Evolutionary conservation across 2,113 vertebrate species (phyloP).

Genomic region (Pollachius pollachius): DNA sequence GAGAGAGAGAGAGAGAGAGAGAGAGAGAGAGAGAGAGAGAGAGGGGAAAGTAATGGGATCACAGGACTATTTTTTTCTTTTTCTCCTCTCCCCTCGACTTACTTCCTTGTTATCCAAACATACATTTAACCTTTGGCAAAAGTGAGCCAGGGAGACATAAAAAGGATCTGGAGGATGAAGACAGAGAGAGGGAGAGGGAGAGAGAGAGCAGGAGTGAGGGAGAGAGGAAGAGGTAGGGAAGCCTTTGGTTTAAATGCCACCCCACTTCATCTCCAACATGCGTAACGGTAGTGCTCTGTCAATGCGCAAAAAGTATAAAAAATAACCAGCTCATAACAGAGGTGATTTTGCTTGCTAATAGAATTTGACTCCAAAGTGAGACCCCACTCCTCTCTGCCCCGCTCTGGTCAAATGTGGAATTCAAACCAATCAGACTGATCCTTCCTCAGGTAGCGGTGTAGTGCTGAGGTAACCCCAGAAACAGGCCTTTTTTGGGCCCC

Average conservation of each 20-base stretch:
- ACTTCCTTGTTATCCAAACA: conserved; percentile 59
- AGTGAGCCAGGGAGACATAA: conserved; percentile 63
- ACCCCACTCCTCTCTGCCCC: conserved; percentile 65
- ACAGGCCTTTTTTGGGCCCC: conserved; percentile 76
- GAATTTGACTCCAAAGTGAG: conserved; percentile 76
- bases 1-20: no score
- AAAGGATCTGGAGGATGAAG: not conserved
- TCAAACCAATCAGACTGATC: conserved; percentile 88
- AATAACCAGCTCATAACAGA: conserved; percentile 64
- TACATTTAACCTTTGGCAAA: conserved; percentile 67
- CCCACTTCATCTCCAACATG: conserved; percentile 58
- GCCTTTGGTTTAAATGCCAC: conserved; percentile 59
- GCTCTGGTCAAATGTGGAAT: conserved; percentile 80
- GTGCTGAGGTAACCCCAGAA: conserved; percentile 81
- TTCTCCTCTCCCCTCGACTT: not conserved
- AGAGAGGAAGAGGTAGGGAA: no score
- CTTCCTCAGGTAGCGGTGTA: conserved; percentile 81
- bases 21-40: no score
- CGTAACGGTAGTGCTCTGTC: no score
- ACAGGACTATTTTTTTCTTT: no score
- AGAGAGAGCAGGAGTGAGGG: no score
- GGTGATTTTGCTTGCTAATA: conserved; percentile 77
- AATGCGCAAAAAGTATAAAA: not conserved
- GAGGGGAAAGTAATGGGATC: no score
- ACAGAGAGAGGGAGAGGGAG: not conserved